phyloP scores from a whole-genome alignment of 1,140 invertebrate genomes.

The Dufourea novaeangliae region DNA sequence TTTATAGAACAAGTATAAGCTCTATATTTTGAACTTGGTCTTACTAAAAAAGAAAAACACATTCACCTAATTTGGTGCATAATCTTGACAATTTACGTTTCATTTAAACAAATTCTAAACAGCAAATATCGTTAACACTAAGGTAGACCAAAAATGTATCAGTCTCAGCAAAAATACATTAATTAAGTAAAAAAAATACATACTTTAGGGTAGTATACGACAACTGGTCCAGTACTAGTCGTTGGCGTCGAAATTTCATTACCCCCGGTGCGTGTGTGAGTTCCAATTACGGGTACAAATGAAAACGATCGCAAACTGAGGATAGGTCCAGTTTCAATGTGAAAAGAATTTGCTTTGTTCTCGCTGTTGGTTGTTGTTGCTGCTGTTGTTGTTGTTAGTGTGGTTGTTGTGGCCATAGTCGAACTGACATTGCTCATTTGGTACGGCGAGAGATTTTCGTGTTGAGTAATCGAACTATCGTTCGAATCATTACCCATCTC shows the following conservation, averaged over 20 bases:
- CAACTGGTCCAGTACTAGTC: background rate
- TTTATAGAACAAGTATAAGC: too few species aligned
- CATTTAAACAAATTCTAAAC: background rate
- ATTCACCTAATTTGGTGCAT: background rate
- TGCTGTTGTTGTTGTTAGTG: background rate
- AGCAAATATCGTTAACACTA: background rate
- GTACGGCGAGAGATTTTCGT: constrained; percentile 3
- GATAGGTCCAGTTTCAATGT: accelerated
- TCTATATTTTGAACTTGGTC: background rate
- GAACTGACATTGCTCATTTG: constrained; percentile 20
- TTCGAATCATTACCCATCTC: constrained; percentile 86
- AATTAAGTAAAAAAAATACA: constrained; percentile 4
- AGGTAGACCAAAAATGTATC: background rate
- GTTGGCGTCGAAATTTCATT: background rate
- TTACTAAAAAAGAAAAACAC: background rate
- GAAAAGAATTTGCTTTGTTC: background rate
- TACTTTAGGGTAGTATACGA: background rate
- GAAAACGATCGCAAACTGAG: background rate
- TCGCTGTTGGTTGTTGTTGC: background rate
- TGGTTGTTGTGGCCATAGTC: background rate
- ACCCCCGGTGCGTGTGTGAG: background rate
- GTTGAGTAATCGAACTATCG: constrained; percentile 80
- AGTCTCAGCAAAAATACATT: background rate
- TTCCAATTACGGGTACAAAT: background rate
- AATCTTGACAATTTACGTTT: background rate